Evolutionary conservation across 2,797 vertebrate genomes (phyloP), one percentile per base, ranked within the genome.

Genomic region (Aulostomus chinensis): DNA sequence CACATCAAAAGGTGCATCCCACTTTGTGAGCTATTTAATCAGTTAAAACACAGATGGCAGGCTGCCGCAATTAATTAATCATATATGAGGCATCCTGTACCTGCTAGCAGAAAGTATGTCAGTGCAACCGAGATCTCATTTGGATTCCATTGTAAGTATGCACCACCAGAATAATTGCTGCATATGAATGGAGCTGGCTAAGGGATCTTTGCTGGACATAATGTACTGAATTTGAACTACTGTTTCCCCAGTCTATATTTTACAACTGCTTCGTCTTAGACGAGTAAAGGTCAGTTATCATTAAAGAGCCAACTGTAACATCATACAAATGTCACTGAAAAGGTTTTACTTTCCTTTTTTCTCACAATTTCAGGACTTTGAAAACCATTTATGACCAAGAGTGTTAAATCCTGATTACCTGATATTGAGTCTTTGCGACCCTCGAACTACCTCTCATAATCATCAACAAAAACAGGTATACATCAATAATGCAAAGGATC

Each of bases 31-130:
- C 89, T 90, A 87, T 90, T 91, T 90, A 92, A 89, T 90, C 87
- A 87, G 88, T 91, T 91, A 90, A 93, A 91, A 91, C 86, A 88
- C 92, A 92, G 92, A 92, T 92, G 91, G 90, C 86, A 89, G 85
- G 73, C 87, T 88, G 88, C 86, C 67, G 88, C 84, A 73, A 90
- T 91, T 92, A 90, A 91, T 91, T 88, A 90, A 91, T 90, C 89
- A 89, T 91, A 88, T 89, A 90, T 89, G 86, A 90, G 86, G 85
- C 86, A 73, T 82, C 85, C 84, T 81, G 85, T 89, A 90, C 84
- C 85, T 90, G 88, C 79, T 70, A 68, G 80, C 60, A 62, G 82
- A 91, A 91, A 91, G 86, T 90, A 73, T 90, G 89, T 90, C 90
- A 88, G 71, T 68, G 85, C 89, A 87, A 76, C 79, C 73, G 83